These are phyloP conservation scores for Neogale vison DNA, from an alignment of 2,113 vertebrate species.

Conservation along the genomic window DNA sequence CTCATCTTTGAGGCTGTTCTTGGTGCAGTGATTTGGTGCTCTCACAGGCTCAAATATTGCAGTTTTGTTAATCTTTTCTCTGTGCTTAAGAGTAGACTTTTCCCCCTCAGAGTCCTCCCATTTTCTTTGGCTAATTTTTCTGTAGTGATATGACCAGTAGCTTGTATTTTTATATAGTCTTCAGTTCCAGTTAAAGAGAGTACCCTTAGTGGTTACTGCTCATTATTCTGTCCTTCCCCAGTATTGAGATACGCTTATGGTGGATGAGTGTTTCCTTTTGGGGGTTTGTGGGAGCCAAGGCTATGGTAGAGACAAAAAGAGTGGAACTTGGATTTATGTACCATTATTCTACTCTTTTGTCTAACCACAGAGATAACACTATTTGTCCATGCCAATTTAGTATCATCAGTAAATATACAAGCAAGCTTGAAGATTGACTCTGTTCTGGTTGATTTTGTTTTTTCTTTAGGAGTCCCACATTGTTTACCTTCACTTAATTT, in stretches of 20 bases:
- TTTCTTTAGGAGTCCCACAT: neutral
- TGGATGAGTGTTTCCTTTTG: neutral
- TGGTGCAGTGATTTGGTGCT: neutral
- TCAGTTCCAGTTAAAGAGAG: neutral
- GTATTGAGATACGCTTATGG: neutral
- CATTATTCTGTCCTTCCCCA: neutral
- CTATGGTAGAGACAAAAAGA: neutral
- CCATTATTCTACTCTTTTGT: neutral
- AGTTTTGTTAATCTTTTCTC: constrained; percentile 2
- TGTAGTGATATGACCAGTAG: constrained; percentile 22
- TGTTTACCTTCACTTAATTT: constrained; percentile 32
- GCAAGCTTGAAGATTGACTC: neutral
- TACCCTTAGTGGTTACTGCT: neutral
- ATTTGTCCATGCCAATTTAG: neutral
- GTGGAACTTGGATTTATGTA: neutral
- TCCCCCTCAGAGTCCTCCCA: neutral
- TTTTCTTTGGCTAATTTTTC: constrained; percentile 29
- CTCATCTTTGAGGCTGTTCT: constrained; percentile 26
- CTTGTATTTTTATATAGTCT: neutral
- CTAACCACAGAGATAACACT: neutral
- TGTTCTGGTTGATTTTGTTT: neutral
- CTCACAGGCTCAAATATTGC: neutral
- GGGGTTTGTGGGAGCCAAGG: constrained; percentile 9
- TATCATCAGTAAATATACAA: neutral
- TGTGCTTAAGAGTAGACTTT: neutral